Conservation (phyloP, 2,113 vertebrate species). For the Cacatua alba region DNA sequence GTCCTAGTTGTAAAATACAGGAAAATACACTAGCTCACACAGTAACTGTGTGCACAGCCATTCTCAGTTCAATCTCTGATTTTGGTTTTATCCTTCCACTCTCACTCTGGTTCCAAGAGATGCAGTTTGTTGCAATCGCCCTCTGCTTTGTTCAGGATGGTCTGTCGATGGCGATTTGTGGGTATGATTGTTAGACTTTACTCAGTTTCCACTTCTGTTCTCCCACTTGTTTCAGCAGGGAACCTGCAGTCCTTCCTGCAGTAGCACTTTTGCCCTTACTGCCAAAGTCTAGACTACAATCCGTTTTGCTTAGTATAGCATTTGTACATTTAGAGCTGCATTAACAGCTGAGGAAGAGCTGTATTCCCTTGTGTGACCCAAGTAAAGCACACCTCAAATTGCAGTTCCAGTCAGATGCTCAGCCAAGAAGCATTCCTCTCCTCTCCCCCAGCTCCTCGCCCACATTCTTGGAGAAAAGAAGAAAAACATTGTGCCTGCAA, state of each 20-base stretch:
- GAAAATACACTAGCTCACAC: background rate
- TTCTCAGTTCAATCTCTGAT: background rate
- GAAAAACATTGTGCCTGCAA: background rate
- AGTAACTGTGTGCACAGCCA: background rate
- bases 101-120: background rate
- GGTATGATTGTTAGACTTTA: background rate
- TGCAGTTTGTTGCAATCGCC: background rate
- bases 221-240: fast-evolving
- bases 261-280: background rate
- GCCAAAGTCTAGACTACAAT: background rate
- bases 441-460: fast-evolving
- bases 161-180: background rate
- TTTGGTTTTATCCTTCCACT: background rate
- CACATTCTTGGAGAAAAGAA: background rate
- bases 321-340: background rate
- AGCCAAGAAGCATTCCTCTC: background rate
- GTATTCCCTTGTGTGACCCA: background rate
- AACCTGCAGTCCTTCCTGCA: background rate
- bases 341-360: background rate
- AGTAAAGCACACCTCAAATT: background rate
- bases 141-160: background rate
- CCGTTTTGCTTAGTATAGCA: background rate
- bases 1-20: background rate
- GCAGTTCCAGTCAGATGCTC: background rate
- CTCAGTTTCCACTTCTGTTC: background rate